Evolutionary conservation across 2,113 vertebrate genomes (phyloP).

Genomic region (Sturnira hondurensis): DNA sequence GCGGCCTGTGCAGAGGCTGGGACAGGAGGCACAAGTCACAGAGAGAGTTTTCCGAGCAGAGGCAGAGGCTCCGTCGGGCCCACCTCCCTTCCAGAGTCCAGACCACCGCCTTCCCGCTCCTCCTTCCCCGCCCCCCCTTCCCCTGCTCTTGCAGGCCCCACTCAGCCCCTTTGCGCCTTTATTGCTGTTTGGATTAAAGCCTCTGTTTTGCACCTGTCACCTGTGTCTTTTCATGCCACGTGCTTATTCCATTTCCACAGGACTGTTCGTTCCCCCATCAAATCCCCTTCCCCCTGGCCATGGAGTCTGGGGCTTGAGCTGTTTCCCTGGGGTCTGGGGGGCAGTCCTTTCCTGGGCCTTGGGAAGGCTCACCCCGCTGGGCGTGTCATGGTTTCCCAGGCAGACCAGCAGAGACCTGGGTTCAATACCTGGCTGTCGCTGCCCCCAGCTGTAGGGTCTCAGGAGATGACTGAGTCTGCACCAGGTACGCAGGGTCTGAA

Average conservation of each 20-base stretch:
- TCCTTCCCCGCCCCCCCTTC: neutral
- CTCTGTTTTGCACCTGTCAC: constrained; percentile 64
- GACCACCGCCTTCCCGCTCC: neutral
- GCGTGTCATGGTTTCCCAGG: accelerated
- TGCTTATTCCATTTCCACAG: neutral
- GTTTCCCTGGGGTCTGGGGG: neutral
- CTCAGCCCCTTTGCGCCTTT: neutral
- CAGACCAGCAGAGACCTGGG: neutral
- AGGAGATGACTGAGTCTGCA: neutral
- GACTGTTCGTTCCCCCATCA: neutral
- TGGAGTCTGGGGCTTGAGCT: neutral
- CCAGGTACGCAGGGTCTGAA: neutral
- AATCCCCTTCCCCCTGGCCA: neutral
- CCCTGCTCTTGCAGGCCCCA: neutral
- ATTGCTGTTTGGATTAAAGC: constrained; percentile 70
- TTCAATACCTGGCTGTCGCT: neutral
- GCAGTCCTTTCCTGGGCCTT: neutral
- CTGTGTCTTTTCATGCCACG: neutral
- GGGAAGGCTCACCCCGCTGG: neutral
- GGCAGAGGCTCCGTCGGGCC: neutral
- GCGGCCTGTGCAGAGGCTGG: neutral
- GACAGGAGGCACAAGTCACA: neutral
- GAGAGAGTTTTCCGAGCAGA: neutral
- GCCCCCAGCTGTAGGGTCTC: neutral
- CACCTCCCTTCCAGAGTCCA: neutral